Evolutionary conservation across 2,888 invertebrate species (phyloP), one percentile per base, ranked within the genome.

Genomic region (Dermolepida albohirtum): DNA sequence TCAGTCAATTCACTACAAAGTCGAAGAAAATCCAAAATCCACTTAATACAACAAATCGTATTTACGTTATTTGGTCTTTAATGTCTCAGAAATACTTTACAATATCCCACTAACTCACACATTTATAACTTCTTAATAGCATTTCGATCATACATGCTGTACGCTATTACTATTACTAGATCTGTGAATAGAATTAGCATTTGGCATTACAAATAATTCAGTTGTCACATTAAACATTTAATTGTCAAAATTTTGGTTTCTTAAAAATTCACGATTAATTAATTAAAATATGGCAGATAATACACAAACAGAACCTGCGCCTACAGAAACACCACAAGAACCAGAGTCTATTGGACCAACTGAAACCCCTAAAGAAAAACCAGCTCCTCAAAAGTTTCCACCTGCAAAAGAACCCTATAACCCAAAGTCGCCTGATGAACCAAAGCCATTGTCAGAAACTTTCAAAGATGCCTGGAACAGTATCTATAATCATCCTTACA

Each of bases 401-500:
- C 49, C 49, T 34, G 4, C 40, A 57, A 39, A 16, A 34, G 49
- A 39, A 47, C 29, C 27, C 41, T 44, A n/a, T 43, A 14, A 59
- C 43, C 63, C 44, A 44, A 5, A 16, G 22, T 22, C 16, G 12
- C 44, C 59, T 16, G 12, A 27, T 22, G 12, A 44, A 14, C 34
- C 55, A 2, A 17, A 55, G 17, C 16, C 41, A 17, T 8, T 66
- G 12, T 50, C 22, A 8, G 50, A 50, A 7, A 22, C 41, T 10
- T 8, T 66, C n/a, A 16, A 14, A n/a, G 1, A 41, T 62, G 16
- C 55, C 63, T 11, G 12, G 43, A 34, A 29, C 2, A 27, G 29
- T 44, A 27, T 73, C 40, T 73, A 71, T 66, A 72, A 73, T 16
- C 51, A 73, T 49, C 67, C 69, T 39, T 74, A 71, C 63, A 64